Percentiles rank a stretch among this genome's conserved stretches.
These are phyloP conservation scores for Cyanoderma ruficeps DNA, from an alignment of 2,113 vertebrate genomes.

Conservation along the genomic window DNA sequence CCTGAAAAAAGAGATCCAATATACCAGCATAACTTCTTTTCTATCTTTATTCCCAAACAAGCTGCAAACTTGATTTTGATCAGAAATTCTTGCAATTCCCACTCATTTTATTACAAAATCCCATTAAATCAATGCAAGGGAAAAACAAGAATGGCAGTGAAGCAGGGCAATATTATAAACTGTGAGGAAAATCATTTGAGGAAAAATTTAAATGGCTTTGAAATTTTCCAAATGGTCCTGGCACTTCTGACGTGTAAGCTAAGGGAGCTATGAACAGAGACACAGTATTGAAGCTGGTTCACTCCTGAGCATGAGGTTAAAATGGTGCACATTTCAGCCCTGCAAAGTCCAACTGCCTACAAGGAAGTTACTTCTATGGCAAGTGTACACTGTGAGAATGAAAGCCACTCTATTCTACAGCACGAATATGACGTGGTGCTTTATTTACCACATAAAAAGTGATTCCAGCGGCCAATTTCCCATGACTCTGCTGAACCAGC, in stretches of 20 bases:
- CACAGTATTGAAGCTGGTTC: background rate
- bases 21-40: background rate
- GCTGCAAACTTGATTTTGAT: background rate
- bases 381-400: background rate
- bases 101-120: background rate
- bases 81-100: background rate
- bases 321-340: background rate
- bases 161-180: background rate
- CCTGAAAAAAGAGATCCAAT: background rate
- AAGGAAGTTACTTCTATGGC: background rate
- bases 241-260: background rate
- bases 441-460: background rate
- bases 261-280: background rate
- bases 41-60: background rate
- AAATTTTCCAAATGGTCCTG: background rate
- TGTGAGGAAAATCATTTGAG: background rate
- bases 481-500: background rate
- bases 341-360: background rate
- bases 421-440: background rate
- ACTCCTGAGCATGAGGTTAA: background rate
- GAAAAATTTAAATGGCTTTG: background rate
- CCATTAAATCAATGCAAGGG: background rate
- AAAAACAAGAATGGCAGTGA: background rate
- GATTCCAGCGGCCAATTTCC: background rate
- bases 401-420: background rate